Evolutionary conservation across 2,888 invertebrate species (phyloP).

Genomic region (Drosophila borborema): DNA sequence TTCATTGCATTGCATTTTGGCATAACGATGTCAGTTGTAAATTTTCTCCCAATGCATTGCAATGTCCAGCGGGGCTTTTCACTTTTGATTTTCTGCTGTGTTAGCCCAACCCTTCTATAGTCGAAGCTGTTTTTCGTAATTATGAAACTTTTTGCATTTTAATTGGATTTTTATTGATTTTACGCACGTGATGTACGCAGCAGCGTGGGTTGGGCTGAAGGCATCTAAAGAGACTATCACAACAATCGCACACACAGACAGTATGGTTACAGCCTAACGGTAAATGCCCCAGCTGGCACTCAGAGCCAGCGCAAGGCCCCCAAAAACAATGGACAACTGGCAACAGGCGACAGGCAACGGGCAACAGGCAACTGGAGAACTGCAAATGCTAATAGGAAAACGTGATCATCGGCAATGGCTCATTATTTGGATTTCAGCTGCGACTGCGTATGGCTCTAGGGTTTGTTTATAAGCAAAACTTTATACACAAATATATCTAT

Average conservation of each 20-base stretch:
- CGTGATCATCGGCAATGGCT: slow-evolving; percentile 69
- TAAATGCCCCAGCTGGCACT: slow-evolving; percentile 34
- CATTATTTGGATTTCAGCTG: slow-evolving; percentile 64
- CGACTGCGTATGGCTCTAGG: slow-evolving; percentile 47
- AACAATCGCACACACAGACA: slow-evolving; percentile 5
- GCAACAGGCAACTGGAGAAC: slow-evolving; percentile 25
- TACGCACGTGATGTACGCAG: slow-evolving; percentile 71
- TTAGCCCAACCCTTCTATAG: slow-evolving; percentile 15
- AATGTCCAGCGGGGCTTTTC: slow-evolving; percentile 53
- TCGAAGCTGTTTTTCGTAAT: slow-evolving; percentile 54
- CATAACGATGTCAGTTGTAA: slow-evolving; percentile 50
- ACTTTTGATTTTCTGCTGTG: slow-evolving; percentile 41
- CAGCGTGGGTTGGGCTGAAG: not conserved
- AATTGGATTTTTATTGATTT: slow-evolving; percentile 78
- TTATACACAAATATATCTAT: slow-evolving; percentile 12
- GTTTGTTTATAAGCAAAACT: slow-evolving; percentile 14
- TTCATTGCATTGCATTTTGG: slow-evolving; percentile 65
- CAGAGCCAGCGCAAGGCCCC: slow-evolving; percentile 20
- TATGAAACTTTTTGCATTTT: slow-evolving; percentile 77
- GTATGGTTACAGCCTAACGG: slow-evolving; percentile 52
- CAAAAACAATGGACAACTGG: slow-evolving; percentile 61
- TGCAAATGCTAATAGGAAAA: slow-evolving; percentile 73
- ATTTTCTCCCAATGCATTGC: slow-evolving; percentile 51
- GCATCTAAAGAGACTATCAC: slow-evolving; percentile 23
- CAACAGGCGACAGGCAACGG: slow-evolving; percentile 22